Evolutionary conservation across 2,113 vertebrate species (phyloP).

Genomic region (Nothobranchius kuhntae): DNA sequence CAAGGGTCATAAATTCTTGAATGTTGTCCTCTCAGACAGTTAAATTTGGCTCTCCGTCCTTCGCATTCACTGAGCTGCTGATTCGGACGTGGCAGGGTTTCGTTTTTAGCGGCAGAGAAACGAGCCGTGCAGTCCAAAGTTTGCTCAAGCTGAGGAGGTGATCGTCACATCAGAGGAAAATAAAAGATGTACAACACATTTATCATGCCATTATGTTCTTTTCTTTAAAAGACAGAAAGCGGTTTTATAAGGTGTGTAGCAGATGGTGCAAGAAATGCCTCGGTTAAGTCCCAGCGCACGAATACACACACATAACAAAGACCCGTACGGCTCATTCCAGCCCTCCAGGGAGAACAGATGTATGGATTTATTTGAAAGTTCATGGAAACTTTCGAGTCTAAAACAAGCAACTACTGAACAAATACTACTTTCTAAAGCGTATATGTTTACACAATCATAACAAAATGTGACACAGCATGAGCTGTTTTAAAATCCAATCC

Average conservation of each 20-base stretch:
- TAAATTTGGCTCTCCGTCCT: conserved; percentile 55
- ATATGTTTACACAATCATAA: not conserved
- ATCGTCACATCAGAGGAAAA: conserved; percentile 31
- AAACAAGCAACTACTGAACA: not conserved
- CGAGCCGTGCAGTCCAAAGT: conserved; percentile 31
- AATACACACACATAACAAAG: not conserved
- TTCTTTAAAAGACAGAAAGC: conserved; percentile 23
- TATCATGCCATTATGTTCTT: conserved; percentile 18
- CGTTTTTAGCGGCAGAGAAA: conserved; percentile 26
- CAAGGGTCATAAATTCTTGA: conserved; percentile 68
- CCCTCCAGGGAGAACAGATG: conserved; percentile 12
- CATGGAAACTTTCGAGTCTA: not conserved
- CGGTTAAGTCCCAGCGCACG: not conserved
- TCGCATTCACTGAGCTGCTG: conserved; percentile 46
- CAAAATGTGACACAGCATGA: not conserved
- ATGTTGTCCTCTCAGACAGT: conserved; percentile 66
- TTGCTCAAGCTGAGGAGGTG: conserved; percentile 39
- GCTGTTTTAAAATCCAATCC: not conserved
- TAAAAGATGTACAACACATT: conserved; percentile 19
- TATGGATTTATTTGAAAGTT: conserved; percentile 15
- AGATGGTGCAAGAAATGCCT: conserved; percentile 34
- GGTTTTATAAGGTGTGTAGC: conserved; percentile 25
- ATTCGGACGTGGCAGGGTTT: not conserved
- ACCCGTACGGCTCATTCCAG: not conserved
- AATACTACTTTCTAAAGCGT: not conserved